A percentile compares a stretch with the other conserved stretches of the same genome.
Evolutionary conservation across 2,888 invertebrate genomes (phyloP).

Genomic region (Abrostola tripartita): DNA sequence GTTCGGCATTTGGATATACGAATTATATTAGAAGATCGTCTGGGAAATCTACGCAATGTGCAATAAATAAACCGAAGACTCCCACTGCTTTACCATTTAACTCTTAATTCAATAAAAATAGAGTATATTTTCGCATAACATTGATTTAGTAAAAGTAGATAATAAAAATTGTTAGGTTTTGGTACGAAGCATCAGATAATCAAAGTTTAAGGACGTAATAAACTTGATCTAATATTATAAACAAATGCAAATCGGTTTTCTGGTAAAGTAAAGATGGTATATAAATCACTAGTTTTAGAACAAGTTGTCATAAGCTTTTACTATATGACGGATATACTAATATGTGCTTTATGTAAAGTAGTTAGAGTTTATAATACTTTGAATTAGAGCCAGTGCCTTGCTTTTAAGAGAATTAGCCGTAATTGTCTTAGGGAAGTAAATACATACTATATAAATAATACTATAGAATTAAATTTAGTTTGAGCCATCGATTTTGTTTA

Average conservation of each 20-base stretch:
- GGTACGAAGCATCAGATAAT: slow-evolving; percentile 70
- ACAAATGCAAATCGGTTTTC: slow-evolving; percentile 54
- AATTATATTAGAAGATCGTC: slow-evolving; percentile 79
- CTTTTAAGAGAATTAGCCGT: no score
- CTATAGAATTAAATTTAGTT: neutral
- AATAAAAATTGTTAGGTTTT: slow-evolving; percentile 63
- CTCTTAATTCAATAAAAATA: slow-evolving; percentile 55
- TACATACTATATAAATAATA: no score
- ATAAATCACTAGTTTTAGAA: no score
- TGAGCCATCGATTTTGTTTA: no score
- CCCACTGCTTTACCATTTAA: slow-evolving; percentile 20
- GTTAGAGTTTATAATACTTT: neutral
- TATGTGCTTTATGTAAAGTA: neutral
- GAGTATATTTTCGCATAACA: slow-evolving; percentile 53
- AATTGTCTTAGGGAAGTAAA: no score
- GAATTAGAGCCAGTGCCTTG: no score
- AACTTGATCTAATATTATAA: slow-evolving; percentile 41
- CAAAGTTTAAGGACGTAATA: slow-evolving; percentile 77
- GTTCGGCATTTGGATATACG: slow-evolving; percentile 84
- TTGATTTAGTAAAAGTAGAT: slow-evolving; percentile 1
- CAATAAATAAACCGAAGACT: slow-evolving; percentile 77
- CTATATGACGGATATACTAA: no score
- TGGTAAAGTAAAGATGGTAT: neutral
- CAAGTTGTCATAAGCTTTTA: no score
- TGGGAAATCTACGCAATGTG: slow-evolving; percentile 82